These are phyloP conservation scores for Mormyrus proboscirostris DNA, from an alignment of 2,797 vertebrate genomes.

Conservation along the genomic window DNA sequence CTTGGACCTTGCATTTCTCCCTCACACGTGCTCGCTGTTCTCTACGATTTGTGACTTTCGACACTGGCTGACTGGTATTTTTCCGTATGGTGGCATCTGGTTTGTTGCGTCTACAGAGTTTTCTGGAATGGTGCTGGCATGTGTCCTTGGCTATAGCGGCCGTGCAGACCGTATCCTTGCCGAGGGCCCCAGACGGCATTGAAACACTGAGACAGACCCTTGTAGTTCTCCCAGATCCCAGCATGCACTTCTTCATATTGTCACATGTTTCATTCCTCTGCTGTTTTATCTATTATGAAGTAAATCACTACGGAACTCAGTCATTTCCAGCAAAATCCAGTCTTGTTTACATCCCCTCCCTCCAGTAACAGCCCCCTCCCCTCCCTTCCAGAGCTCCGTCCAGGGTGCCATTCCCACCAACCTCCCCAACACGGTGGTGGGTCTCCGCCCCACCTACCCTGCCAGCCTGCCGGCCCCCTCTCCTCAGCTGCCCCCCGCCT, in stretches of 20 bases:
- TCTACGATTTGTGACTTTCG: background rate
- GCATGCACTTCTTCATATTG: background rate
- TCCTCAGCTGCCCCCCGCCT: conserved; percentile 71
- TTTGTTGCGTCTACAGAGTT: background rate
- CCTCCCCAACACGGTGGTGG: conserved; percentile 81
- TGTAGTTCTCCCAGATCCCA: background rate
- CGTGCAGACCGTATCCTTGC: background rate
- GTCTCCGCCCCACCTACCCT: conserved; percentile 72
- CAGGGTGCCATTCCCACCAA: conserved; percentile 84
- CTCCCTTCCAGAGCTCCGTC: conserved; percentile 54
- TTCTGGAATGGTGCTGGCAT: background rate
- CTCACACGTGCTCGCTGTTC: background rate
- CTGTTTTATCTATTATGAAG: background rate
- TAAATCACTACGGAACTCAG: background rate
- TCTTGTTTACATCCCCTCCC: background rate
- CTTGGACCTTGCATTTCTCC: background rate
- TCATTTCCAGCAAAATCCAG: background rate
- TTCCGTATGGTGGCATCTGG: background rate
- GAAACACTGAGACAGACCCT: background rate
- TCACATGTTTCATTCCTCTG: background rate
- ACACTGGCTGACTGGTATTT: background rate
- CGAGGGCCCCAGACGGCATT: background rate
- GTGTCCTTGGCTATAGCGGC: background rate
- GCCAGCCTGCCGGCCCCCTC: conserved; percentile 73
- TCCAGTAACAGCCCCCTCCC: background rate